Evolutionary conservation across 2,888 invertebrate species (phyloP).

Genomic region (Gymnocheta viridis): DNA sequence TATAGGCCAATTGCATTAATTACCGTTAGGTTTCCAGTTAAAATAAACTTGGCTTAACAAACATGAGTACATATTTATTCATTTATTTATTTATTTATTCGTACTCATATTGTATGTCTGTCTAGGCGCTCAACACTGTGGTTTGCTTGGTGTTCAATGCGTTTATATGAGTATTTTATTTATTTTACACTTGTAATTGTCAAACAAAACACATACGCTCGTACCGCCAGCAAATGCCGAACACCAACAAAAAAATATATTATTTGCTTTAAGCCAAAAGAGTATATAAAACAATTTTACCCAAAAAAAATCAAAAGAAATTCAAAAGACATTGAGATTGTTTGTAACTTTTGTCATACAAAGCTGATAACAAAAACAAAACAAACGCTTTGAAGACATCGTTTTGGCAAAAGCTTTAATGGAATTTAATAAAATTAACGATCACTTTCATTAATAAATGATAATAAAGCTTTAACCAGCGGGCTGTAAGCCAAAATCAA

Average conservation of each 20-base stretch:
- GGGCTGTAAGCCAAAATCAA: not conserved
- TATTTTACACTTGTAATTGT: slow-evolving; percentile 31
- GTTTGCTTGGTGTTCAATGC: slow-evolving; percentile 19
- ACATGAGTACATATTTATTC: slow-evolving; percentile 13
- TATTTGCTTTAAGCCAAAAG: slow-evolving; percentile 36
- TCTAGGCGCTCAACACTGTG: not conserved
- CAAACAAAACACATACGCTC: slow-evolving; percentile 34
- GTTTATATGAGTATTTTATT: not conserved
- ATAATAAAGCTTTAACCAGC: not conserved
- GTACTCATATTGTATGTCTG: not conserved
- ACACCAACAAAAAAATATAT: not conserved
- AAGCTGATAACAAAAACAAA: not conserved
- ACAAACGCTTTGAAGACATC: slow-evolving; percentile 5
- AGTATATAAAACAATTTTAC: not conserved
- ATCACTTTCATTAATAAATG: slow-evolving; percentile 23
- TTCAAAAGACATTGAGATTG: slow-evolving; percentile 8
- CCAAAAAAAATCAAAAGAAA: slow-evolving; percentile 8
- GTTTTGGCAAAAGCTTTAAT: slow-evolving; percentile 20
- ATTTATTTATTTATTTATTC: not conserved
- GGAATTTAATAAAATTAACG: slow-evolving; percentile 6
- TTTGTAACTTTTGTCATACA: not conserved
- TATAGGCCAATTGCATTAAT: slow-evolving; percentile 79
- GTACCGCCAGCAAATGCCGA: slow-evolving; percentile 11
- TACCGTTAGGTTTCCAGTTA: slow-evolving; percentile 77
- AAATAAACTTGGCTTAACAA: slow-evolving; percentile 48